These are phyloP conservation scores for Sarcophilus harrisii DNA, from an alignment of 2,797 vertebrate genomes.

Conservation along the genomic window DNA sequence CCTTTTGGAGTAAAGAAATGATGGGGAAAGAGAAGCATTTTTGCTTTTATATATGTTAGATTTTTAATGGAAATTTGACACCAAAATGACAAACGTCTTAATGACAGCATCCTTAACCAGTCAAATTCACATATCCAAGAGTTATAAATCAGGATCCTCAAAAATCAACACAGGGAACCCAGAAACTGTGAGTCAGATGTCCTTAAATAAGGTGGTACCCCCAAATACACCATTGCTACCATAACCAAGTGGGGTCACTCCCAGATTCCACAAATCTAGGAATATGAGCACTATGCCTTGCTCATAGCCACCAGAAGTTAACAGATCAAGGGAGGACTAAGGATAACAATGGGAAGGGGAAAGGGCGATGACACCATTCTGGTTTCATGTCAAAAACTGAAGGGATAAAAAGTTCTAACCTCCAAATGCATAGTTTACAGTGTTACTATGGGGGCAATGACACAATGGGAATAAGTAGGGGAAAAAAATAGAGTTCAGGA, in stretches of 20 bases:
- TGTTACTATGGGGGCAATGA: not conserved
- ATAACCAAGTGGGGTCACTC: not conserved
- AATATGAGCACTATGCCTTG: not conserved
- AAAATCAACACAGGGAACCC: not conserved
- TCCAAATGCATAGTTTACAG: not conserved
- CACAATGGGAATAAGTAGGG: not conserved
- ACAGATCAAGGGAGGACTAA: not conserved
- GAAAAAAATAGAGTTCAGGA: not conserved
- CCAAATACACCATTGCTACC: not conserved
- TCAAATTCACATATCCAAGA: not conserved
- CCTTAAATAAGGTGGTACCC: not conserved
- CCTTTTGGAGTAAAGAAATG: not conserved
- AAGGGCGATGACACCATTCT: rapidly evolving
- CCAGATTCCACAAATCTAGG: not conserved
- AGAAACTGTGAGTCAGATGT: not conserved
- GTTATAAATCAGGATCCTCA: not conserved
- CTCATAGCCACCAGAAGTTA: not conserved
- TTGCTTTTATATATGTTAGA: not conserved
- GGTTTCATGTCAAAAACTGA: not conserved
- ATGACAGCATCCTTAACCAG: not conserved
- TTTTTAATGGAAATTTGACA: not conserved
- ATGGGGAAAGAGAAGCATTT: not conserved
- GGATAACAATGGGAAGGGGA: not conserved
- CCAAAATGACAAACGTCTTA: not conserved
- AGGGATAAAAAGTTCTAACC: too few relatives aligned